These are phyloP conservation scores for Recurvirostra avosetta DNA, from an alignment of 2,113 vertebrate species.

Conservation along the genomic window DNA sequence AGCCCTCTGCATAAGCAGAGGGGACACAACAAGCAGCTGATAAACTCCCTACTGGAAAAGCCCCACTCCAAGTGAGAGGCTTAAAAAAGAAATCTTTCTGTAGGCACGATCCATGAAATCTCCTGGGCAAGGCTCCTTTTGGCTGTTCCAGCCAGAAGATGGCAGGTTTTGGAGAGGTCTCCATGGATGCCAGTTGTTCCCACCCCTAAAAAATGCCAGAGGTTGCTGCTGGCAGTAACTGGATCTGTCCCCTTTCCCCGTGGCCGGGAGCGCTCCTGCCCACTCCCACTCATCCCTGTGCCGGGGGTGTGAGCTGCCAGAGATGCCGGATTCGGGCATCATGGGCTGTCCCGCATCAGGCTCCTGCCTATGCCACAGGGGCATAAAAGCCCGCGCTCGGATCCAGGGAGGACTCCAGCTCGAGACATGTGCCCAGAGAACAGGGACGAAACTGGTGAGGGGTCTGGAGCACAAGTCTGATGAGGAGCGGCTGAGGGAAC, in stretches of 20 bases:
- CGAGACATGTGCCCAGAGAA: neutral
- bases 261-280: neutral
- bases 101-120: neutral
- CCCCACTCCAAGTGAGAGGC: neutral
- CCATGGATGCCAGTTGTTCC: neutral
- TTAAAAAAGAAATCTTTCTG: neutral
- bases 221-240: neutral
- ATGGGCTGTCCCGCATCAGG: fast-evolving
- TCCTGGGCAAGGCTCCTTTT: neutral
- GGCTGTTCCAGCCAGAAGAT: neutral
- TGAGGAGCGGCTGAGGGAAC: neutral
- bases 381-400: fast-evolving
- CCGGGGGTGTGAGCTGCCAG: neutral
- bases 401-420: neutral
- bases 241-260: neutral
- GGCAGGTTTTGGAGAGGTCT: neutral
- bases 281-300: neutral
- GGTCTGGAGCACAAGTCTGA: neutral
- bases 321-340: neutral
- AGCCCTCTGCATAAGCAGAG: neutral
- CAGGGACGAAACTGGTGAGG: neutral
- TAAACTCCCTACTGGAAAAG: neutral
- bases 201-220: neutral
- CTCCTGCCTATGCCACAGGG: neutral
- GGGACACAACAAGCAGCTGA: neutral